Conservation (phyloP, 2,797 vertebrate genomes). For the Podargus strigoides region DNA sequence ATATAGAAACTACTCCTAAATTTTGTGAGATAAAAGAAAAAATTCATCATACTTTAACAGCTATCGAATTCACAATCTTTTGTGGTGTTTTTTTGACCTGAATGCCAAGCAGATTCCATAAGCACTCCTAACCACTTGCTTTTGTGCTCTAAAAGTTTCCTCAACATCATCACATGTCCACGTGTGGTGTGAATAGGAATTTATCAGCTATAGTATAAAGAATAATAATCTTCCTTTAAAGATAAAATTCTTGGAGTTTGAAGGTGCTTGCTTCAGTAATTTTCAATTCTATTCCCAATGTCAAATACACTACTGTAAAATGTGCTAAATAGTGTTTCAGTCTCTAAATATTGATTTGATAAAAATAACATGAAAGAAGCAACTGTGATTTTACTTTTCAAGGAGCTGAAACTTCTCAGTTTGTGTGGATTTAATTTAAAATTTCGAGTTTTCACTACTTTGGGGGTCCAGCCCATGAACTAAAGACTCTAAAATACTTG, state of each 20-base stretch:
- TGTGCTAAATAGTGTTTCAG: background rate
- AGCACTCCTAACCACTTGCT: background rate
- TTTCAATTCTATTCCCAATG: background rate
- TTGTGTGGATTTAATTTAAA: background rate
- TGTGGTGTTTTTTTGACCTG: accelerated
- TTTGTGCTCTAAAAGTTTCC: background rate
- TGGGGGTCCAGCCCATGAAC: background rate
- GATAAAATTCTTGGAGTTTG: background rate
- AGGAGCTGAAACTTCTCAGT: background rate
- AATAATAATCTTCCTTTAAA: background rate
- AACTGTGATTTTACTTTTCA: background rate
- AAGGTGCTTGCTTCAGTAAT: background rate
- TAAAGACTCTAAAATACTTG: background rate
- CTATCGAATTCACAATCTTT: background rate
- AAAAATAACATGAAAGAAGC: background rate
- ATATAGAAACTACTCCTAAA: background rate
- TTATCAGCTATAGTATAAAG: background rate
- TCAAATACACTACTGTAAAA: background rate
- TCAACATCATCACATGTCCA: background rate
- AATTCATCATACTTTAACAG: background rate
- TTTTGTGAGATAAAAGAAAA: background rate
- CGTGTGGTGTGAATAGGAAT: background rate
- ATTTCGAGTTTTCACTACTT: background rate
- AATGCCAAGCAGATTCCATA: background rate
- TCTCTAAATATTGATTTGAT: background rate